Evolutionary conservation across 2,113 vertebrate genomes (phyloP).

Genomic region (Speoplatyrhinus poulsoni): DNA sequence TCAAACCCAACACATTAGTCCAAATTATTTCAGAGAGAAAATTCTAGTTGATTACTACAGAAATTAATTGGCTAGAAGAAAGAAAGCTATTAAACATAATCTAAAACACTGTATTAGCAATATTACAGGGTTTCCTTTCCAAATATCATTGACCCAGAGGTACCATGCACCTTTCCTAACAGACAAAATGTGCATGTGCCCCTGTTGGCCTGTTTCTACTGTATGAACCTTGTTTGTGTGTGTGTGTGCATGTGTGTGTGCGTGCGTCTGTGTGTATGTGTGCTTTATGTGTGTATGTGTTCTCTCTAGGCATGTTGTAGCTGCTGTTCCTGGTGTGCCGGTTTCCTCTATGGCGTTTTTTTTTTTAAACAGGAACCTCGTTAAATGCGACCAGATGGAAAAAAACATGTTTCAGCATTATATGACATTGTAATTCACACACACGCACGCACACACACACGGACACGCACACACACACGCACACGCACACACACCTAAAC

Average conservation of each 20-base stretch:
- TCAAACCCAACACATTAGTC: slow-evolving; percentile 9
- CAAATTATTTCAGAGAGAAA: neutral
- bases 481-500: neutral
- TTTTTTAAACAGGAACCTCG: slow-evolving; percentile 7
- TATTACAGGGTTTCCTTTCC: slow-evolving; percentile 18
- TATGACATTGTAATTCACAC: slow-evolving; percentile 36
- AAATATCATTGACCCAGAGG: slow-evolving; percentile 15
- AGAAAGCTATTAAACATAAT: slow-evolving; percentile 8
- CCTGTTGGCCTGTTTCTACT: neutral
- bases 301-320: slow-evolving; percentile 3
- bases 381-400: slow-evolving; percentile 43
- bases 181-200: neutral
- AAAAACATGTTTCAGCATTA: slow-evolving; percentile 25
- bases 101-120: slow-evolving; percentile 8
- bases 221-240: neutral
- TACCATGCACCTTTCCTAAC: neutral
- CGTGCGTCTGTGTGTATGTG: neutral
- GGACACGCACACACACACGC: no score
- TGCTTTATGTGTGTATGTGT: neutral
- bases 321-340: slow-evolving; percentile 15
- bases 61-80: neutral
- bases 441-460: slow-evolving; percentile 1
- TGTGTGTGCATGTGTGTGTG: slow-evolving; percentile 14
- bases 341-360: slow-evolving; percentile 11
- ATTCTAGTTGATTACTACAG: slow-evolving; percentile 22